Conservation (phyloP, 1,140 invertebrate species). For the Wiebesia pumilae region DNA sequence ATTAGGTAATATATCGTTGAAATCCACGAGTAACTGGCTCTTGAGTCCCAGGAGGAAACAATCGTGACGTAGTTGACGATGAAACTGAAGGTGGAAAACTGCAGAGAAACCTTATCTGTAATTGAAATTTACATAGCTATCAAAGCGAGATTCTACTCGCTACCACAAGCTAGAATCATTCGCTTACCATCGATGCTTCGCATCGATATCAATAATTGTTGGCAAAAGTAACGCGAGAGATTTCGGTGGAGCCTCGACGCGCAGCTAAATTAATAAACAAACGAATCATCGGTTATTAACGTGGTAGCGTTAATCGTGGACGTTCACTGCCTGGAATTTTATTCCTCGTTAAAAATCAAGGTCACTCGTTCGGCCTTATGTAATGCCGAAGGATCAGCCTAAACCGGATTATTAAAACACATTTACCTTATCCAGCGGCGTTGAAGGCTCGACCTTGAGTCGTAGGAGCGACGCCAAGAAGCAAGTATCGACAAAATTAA, state of each 20-base stretch:
- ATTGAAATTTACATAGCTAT: neutral
- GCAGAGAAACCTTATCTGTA: neutral
- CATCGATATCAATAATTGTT: neutral
- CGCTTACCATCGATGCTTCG: neutral
- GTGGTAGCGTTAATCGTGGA: too few relatives aligned
- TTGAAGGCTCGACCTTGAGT: neutral
- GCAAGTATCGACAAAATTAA: neutral
- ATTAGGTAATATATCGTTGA: too few relatives aligned
- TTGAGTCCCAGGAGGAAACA: neutral
- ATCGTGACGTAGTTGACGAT: neutral
- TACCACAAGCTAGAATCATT: too few relatives aligned
- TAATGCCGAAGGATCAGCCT: neutral
- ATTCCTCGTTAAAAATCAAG: neutral
- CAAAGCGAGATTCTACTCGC: neutral
- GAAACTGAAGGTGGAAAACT: neutral
- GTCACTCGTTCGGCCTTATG: neutral
- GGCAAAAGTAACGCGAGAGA: too few relatives aligned
- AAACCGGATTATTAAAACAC: neutral
- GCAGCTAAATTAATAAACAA: neutral
- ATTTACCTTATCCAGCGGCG: neutral
- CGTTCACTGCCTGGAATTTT: neutral
- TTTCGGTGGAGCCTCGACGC: too few relatives aligned
- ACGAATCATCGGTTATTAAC: too few relatives aligned
- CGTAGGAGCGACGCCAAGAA: neutral
- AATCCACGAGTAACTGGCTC: too few relatives aligned